Percentiles rank a stretch among this genome's conserved stretches.
Evolutionary conservation across 2,888 invertebrate species (phyloP).

Genomic region (Drosophila borborema): DNA sequence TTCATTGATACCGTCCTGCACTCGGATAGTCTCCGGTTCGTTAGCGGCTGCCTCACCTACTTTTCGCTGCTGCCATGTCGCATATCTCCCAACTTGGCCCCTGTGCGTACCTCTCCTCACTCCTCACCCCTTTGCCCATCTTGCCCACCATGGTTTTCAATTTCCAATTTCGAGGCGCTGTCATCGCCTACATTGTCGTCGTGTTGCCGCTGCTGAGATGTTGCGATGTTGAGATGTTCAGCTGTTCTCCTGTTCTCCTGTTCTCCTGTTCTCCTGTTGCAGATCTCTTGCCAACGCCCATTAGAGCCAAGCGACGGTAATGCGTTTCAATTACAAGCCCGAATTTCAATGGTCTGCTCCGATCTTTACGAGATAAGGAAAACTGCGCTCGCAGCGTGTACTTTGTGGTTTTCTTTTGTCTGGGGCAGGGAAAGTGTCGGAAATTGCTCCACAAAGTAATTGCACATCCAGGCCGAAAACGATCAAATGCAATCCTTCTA

Average conservation of each 20-base stretch:
- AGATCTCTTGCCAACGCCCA: constrained; percentile 70
- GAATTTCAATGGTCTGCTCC: constrained; percentile 63
- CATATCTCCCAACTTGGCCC: constrained; percentile 41
- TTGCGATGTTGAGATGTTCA: constrained; percentile 22
- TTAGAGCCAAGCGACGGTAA: constrained; percentile 54
- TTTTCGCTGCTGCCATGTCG: constrained; percentile 58
- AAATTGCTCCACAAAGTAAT: constrained; percentile 69
- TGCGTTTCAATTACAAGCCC: constrained; percentile 76
- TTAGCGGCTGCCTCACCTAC: constrained; percentile 75
- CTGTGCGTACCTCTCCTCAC: constrained; percentile 47
- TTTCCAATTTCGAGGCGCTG: constrained; percentile 63
- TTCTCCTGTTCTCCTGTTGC: constrained; percentile 48
- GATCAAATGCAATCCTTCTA: constrained; percentile 54
- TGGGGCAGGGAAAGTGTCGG: constrained; percentile 70
- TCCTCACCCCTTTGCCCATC: neutral
- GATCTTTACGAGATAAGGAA: constrained; percentile 58
- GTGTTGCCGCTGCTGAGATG: constrained; percentile 32
- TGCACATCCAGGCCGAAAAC: constrained; percentile 39
- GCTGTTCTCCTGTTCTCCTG: too few species aligned
- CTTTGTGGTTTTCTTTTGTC: constrained; percentile 13
- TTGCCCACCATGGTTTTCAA: constrained; percentile 31
- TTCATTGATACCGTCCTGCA: constrained; percentile 67
- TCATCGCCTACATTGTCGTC: constrained; percentile 76
- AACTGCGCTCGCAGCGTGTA: constrained; percentile 28
- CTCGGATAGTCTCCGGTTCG: constrained; percentile 55